Evolutionary conservation across 2,113 vertebrate species (phyloP).

Genomic region (Panurus biarmicus): DNA sequence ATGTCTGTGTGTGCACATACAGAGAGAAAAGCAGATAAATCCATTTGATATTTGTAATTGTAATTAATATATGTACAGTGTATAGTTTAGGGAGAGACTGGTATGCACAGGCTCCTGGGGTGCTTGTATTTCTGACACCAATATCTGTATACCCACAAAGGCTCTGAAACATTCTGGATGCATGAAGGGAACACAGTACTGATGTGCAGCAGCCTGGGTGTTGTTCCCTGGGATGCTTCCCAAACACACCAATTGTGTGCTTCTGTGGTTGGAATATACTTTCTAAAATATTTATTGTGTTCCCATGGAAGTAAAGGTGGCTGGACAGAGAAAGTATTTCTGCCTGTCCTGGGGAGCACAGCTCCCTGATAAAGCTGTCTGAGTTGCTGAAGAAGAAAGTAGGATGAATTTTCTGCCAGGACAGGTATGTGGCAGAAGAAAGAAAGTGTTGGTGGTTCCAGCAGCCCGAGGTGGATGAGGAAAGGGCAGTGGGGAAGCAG

Average conservation of each 20-base stretch:
- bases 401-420: conserved; percentile 36
- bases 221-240: not conserved
- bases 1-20: not conserved
- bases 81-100: not conserved
- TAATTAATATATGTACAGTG: not conserved
- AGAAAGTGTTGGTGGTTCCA: not conserved
- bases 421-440: not conserved
- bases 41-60: not conserved
- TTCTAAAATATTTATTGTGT: not conserved
- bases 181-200: rapidly evolving
- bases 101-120: not conserved
- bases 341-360: not conserved
- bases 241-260: not conserved
- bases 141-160: not conserved
- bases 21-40: not conserved
- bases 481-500: not conserved
- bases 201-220: not conserved
- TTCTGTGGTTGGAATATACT: not conserved
- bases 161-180: not conserved
- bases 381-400: conserved; percentile 31
- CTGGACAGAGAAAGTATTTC: not conserved
- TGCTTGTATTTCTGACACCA: not conserved
- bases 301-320: not conserved
- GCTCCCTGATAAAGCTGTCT: not conserved
- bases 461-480: not conserved